phyloP scores from a whole-genome alignment of 92 coral and sea anemone genomes.

The Micromussa lordhowensis region DNA sequence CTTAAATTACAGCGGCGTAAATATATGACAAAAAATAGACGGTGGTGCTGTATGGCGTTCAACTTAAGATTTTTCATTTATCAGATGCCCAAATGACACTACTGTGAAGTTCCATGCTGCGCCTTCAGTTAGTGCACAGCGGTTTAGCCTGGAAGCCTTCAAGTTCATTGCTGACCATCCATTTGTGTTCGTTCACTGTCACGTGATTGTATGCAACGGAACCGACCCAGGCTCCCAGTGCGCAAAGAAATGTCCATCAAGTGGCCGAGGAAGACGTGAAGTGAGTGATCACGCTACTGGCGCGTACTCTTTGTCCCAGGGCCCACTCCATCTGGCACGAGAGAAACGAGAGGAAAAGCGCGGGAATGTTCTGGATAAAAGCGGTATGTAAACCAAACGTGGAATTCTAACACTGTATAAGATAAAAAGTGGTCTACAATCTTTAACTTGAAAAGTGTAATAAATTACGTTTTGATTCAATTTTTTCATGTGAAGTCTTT shows the following conservation, averaged over 20 bases:
- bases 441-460: too few species aligned
- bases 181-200: conserved; percentile 58
- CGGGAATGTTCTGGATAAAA: too few species aligned
- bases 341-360: neutral
- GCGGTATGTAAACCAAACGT: too few species aligned
- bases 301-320: conserved; percentile 11
- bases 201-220: too few species aligned
- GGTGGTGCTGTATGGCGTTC: neutral
- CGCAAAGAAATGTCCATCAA: conserved; percentile 42
- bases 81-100: neutral
- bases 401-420: too few species aligned
- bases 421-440: too few species aligned
- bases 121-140: conserved; percentile 6
- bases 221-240: conserved; percentile 38
- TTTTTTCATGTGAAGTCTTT: too few species aligned
- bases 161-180: conserved; percentile 55
- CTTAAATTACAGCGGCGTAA: too few species aligned
- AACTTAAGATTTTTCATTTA: neutral
- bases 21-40: too few species aligned
- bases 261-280: conserved; percentile 35
- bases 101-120: conserved; percentile 15
- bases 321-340: conserved; percentile 22
- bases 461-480: too few species aligned
- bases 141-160: conserved; percentile 62
- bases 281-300: neutral